Percentiles rank a stretch among this genome's conserved stretches.
Evolutionary conservation across 2,888 invertebrate genomes (phyloP).

Genomic region (Helicoverpa assulta): DNA sequence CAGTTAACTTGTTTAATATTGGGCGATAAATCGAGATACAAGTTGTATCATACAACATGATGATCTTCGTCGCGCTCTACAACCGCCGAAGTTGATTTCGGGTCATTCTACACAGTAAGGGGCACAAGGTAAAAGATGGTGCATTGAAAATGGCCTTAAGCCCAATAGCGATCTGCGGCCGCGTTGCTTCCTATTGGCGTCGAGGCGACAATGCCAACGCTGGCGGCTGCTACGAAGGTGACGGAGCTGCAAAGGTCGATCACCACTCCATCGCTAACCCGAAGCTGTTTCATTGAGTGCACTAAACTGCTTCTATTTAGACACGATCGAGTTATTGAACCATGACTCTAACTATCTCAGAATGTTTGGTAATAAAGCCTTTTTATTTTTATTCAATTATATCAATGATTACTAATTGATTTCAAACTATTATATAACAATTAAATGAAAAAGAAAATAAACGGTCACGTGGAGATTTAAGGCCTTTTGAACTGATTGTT

Average conservation of each 20-base stretch:
- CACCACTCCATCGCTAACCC: constrained; percentile 72
- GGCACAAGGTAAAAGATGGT: constrained; percentile 90
- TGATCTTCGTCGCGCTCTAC: constrained; percentile 69
- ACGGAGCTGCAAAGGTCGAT: constrained; percentile 84
- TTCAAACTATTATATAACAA: constrained; percentile 44
- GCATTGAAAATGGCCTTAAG: constrained; percentile 90
- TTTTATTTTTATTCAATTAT: constrained; percentile 33
- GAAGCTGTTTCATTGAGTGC: constrained; percentile 57
- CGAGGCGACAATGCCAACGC: constrained; percentile 87
- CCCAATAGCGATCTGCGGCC: constrained; percentile 88
- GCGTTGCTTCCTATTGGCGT: constrained; percentile 89
- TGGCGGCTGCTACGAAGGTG: constrained; percentile 84
- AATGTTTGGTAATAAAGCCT: constrained; percentile 33
- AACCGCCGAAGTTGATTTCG: constrained; percentile 75
- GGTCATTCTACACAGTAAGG: constrained; percentile 86
- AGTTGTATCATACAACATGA: too few species aligned
- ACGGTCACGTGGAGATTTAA: constrained; percentile 38
- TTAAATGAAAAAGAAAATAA: constrained; percentile 30
- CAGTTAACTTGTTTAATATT: constrained; percentile 25
- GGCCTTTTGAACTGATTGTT: constrained; percentile 47
- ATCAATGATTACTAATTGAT: constrained; percentile 35
- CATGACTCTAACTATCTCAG: constrained; percentile 37
- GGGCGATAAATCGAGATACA: constrained; percentile 33
- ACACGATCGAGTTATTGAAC: constrained; percentile 49
- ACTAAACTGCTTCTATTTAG: constrained; percentile 45